These are phyloP conservation scores for Battus philenor DNA, from an alignment of 1,140 invertebrate genomes.

Conservation along the genomic window DNA sequence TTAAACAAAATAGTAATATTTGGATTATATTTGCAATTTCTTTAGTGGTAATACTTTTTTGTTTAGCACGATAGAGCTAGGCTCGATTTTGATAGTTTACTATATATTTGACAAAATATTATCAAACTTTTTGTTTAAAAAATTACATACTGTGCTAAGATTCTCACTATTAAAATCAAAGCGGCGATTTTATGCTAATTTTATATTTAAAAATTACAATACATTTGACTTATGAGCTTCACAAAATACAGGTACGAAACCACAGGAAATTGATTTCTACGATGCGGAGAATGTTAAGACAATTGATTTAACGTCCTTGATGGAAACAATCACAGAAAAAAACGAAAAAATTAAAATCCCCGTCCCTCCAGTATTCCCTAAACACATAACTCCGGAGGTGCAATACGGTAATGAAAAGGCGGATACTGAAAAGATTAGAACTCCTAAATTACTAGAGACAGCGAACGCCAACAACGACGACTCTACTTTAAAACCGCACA, in stretches of 20 bases:
- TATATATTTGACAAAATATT: too few relatives aligned
- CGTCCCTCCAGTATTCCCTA: conserved; percentile 60
- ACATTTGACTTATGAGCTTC: too few relatives aligned
- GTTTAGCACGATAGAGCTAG: too few relatives aligned
- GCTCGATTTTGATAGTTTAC: too few relatives aligned
- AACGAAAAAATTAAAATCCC: conserved; percentile 43
- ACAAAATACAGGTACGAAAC: conserved; percentile 52
- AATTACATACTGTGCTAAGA: too few relatives aligned
- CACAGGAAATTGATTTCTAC: conserved; percentile 67
- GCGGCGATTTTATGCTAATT: too few relatives aligned
- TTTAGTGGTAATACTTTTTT: too few relatives aligned
- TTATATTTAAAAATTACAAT: too few relatives aligned
- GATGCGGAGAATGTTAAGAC: conserved; percentile 45
- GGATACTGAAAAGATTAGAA: conserved; percentile 44
- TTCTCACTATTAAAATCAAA: too few relatives aligned
- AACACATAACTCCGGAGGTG: conserved; percentile 66
- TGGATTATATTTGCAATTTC: too few relatives aligned
- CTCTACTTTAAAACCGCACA: conserved; percentile 61
- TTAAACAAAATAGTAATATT: too few relatives aligned
- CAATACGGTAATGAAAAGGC: conserved; percentile 72
- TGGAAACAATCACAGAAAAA: conserved; percentile 32
- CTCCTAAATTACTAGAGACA: conserved; percentile 45
- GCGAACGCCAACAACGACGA: conserved; percentile 34
- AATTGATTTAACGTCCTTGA: conserved; percentile 36
- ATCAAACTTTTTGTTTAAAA: too few relatives aligned